Base-by-base conservation (phyloP, 2,888 invertebrate genomes). In the Drosophila meridionalis region DNA sequence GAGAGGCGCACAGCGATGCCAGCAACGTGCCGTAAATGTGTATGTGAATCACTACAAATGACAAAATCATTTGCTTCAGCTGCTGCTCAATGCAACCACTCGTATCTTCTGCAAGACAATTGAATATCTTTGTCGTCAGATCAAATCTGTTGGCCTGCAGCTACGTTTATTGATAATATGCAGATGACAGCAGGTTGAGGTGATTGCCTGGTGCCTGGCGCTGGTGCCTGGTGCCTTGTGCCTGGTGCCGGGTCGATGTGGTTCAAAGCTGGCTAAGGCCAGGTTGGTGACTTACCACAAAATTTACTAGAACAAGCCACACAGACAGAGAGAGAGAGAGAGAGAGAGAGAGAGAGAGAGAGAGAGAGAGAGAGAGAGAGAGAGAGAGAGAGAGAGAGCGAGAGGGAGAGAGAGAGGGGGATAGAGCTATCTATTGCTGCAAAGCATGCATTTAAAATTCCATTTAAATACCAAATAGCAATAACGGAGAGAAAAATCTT, bases 381-480 rank as follows among this genome's bases (percentile, higher is more conserved):
- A 20, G 6, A 11, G 50, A n/a, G n/a, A 50, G 4, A 9, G n/a
- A 9, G 26, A 30, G 28, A n/a, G 11, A 55, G 30, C 8, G 11
- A 14, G 36, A 14, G 6, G 26, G 12, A 36, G 12, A 6, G 7
- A 4, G 8, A 56, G 7, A 26, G 32, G 45, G 45, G 11, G 30
- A 45, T 20, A 32, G 9, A 45, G 8, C 42, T 40, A 34, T 47
- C 45, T 36, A 53, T 55, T 26, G 45, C 26, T 53, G 59, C 26
- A 57, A 14, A 43, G 57, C 50, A 70, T 78, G 69, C 67, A 69
- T 79, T 68, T 69, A 70, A 76, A 73, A 85, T 79, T 85, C 70
- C 73, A 85, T 87, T 85, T 71, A 74, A 83, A 83, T 87, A 36
- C 53, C 76, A 75, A 75, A 79, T 63, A 47, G 40, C 70, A 64